Percentiles rank a stretch among this genome's conserved stretches.
Evolutionary conservation across 23 tunicate species (phyloP).

Genomic region (Phallusia fumigata): DNA sequence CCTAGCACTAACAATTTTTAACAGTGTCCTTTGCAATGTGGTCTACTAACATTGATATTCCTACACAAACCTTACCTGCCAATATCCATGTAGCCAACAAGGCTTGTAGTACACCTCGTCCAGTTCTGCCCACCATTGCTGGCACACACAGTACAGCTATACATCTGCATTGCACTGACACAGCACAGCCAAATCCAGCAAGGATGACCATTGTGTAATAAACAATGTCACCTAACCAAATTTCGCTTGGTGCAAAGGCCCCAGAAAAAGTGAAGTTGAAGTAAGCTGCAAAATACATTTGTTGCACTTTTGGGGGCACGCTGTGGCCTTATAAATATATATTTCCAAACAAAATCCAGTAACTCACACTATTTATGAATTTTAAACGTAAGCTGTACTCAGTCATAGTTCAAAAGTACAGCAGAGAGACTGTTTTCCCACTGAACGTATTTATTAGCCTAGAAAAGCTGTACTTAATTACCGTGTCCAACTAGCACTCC

Average conservation of each 20-base stretch:
- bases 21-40: no score
- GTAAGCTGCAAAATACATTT: constrained; percentile 41
- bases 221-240: constrained; percentile 16
- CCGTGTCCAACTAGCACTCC: constrained; percentile 42
- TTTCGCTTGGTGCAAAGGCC: constrained; percentile 54
- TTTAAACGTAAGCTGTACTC: background rate
- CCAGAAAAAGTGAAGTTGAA: constrained; percentile 50
- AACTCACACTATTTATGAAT: no score
- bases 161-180: constrained; percentile 76
- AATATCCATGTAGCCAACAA: constrained; percentile 64
- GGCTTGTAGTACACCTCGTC: constrained; percentile 57
- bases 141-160: constrained; percentile 73
- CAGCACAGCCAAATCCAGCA: constrained; percentile 47
- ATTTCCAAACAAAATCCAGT: no score
- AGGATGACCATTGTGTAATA: constrained; percentile 25
- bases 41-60: no score
- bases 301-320: background rate
- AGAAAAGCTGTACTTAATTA: background rate
- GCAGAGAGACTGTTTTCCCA: no score
- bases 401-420: no score
- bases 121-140: constrained; percentile 74
- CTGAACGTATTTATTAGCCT: no score
- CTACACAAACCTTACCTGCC: constrained; percentile 49
- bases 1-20: no score
- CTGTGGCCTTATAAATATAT: no score